Evolutionary conservation across 2,888 invertebrate species (phyloP).

Genomic region (Drosophila neonasuta): DNA sequence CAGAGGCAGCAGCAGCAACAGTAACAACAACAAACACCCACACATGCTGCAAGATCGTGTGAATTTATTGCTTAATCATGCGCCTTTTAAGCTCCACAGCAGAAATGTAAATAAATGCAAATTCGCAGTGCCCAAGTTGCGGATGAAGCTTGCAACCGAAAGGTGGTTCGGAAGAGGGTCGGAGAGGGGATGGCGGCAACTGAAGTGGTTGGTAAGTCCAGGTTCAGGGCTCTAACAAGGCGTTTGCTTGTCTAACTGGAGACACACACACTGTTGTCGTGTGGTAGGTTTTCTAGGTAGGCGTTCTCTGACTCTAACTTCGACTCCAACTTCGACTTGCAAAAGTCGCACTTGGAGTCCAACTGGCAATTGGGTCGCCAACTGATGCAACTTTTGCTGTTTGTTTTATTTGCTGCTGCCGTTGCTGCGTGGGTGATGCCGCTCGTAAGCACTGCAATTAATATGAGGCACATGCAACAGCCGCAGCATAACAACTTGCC

Average conservation of each 20-base stretch:
- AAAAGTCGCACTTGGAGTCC: conserved; percentile 9
- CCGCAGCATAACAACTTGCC: conserved; percentile 34
- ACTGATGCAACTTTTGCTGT: conserved; percentile 54
- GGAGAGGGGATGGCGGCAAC: not conserved
- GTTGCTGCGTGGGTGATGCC: conserved; percentile 48
- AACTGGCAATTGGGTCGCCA: conserved; percentile 52
- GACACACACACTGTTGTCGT: conserved; percentile 17
- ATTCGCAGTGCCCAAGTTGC: conserved; percentile 19
- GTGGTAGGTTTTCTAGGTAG: conserved; percentile 42
- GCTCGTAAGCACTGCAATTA: conserved; percentile 65
- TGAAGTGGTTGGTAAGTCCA: conserved; percentile 18
- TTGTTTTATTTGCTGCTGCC: conserved; percentile 45
- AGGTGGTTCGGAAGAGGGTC: no score
- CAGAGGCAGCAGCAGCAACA: conserved; percentile 4
- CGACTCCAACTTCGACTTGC: not conserved
- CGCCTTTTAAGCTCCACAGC: conserved; percentile 44
- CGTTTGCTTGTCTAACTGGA: conserved; percentile 58
- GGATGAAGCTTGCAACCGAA: not conserved
- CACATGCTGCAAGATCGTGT: conserved; percentile 51
- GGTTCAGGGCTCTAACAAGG: conserved; percentile 55
- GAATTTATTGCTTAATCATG: conserved; percentile 73
- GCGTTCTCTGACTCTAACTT: conserved; percentile 30
- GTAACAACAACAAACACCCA: conserved; percentile 18
- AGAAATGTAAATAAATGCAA: conserved; percentile 62
- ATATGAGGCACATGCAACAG: conserved; percentile 55